Evolutionary conservation across 2,888 invertebrate genomes (phyloP), one percentile per base, ranked within the genome.

Genomic region (Tyria jacobaeae): DNA sequence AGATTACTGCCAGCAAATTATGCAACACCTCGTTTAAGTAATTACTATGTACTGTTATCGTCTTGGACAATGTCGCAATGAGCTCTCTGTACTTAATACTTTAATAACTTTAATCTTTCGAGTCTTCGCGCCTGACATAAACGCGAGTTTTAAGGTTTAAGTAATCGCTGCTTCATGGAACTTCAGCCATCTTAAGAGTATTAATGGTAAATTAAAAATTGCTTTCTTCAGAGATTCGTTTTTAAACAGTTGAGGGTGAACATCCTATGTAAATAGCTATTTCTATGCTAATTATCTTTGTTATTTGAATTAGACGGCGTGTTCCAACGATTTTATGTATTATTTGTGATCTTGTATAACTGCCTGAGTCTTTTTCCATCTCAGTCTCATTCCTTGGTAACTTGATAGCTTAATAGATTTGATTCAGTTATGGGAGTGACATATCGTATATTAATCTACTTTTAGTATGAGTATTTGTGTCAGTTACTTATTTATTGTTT

Each of bases 61-160:
- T 50, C 15, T 39, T 50, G 50, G 57, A 50, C 57, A 31, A 48
- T n/a, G 35, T 6, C 21, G 44, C 54, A 62, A 57, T 66, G 24
- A 59, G 51, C 35, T 24, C 53, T 60, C 35, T 57, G n/a, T 50
- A 51, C 24, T 53, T 70, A 25, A 60, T 60, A 59, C 66, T 55
- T 37, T 70, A 58, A 73, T 62, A 48, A 56, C 31, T 60, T 44
- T 44, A 10, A 44, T 44, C 44, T 44, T 49, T 41, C 9, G 21
- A 59, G 52, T 60, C 57, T 52, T 70, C 60, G 60, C 12, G 60
- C 35, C 56, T 63, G 61, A 52, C 62, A 50, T 35, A 49, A 51
- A 35, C 15, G 35, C 6, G 51, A 51, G 51, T 51, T 59, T 59
- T 60, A 39, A 49, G 14, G 37, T 21, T 55, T 24, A 50, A 21